phyloP scores from a whole-genome alignment of 2,888 invertebrate genomes.

The Drosophila fulvimacula region DNA sequence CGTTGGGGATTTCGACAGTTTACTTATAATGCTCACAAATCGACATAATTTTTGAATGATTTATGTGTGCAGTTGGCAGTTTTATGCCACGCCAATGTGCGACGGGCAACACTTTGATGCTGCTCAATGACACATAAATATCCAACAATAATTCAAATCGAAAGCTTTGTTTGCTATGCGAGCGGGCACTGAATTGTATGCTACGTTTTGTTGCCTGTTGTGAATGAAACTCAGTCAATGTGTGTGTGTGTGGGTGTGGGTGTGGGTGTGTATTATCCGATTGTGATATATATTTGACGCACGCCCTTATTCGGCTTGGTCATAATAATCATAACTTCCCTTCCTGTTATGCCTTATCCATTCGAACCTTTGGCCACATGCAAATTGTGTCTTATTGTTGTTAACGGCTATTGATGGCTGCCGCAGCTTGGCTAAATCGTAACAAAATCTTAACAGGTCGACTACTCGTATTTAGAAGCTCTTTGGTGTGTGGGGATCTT shows the following conservation, averaged over 20 bases:
- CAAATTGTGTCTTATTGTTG: conserved; percentile 24
- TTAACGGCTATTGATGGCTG: conserved; percentile 36
- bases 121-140: conserved; percentile 66
- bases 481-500: conserved; percentile 68
- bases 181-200: conserved; percentile 30
- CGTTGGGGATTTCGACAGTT: conserved; percentile 13
- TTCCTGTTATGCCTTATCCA: conserved; percentile 15
- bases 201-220: conserved; percentile 23
- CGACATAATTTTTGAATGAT: conserved; percentile 55
- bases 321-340: conserved; percentile 50
- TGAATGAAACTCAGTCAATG: conserved; percentile 17
- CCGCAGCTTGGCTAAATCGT: conserved; percentile 39
- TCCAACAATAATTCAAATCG: conserved; percentile 70
- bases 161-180: conserved; percentile 39
- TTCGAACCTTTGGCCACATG: conserved; percentile 19
- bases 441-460: conserved; percentile 57
- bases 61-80: conserved; percentile 63
- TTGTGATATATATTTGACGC: conserved; percentile 34
- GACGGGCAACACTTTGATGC: conserved; percentile 16
- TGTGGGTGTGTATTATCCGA: conserved; percentile 24
- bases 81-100: conserved; percentile 20
- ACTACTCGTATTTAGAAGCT: conserved; percentile 60
- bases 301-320: conserved; percentile 43
- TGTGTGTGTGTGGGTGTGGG: conserved; percentile 17
- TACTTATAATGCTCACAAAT: conserved; percentile 48